Percentiles rank a stretch among this genome's conserved stretches.
Evolutionary conservation across 2,888 invertebrate species (phyloP).

Genomic region (Drosophila cognata): DNA sequence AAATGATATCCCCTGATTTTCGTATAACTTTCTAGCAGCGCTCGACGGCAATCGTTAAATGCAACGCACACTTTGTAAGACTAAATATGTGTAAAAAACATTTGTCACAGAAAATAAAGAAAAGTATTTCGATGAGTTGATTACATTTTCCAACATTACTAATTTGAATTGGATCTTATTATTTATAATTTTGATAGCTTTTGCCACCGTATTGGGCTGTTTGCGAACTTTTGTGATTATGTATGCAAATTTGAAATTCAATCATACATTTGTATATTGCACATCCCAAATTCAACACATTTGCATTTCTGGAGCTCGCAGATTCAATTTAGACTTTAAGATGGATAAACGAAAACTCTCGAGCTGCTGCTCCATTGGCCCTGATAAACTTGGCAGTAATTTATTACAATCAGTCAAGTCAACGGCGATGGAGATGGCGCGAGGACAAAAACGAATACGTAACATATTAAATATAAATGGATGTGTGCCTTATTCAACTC

Average conservation of each 20-base stretch:
- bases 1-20: background rate
- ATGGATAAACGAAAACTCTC: slow-evolving; percentile 8
- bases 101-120: background rate
- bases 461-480: slow-evolving; percentile 57
- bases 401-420: slow-evolving; percentile 77
- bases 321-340: slow-evolving; percentile 46
- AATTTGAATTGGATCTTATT: background rate
- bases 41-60: background rate
- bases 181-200: background rate
- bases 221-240: background rate
- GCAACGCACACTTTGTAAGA: slow-evolving; percentile 14
- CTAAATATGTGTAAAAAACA: too few species aligned
- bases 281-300: background rate
- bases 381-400: slow-evolving; percentile 67
- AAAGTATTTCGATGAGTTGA: too few species aligned
- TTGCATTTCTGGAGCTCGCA: slow-evolving; percentile 13
- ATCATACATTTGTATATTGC: background rate
- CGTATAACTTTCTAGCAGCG: too few species aligned
- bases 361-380: slow-evolving; percentile 38
- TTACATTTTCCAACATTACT: too few species aligned
- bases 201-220: background rate
- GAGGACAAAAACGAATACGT: slow-evolving; percentile 35
- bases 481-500: slow-evolving; percentile 33
- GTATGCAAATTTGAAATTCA: background rate
- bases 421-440: slow-evolving; percentile 40